phyloP scores from a whole-genome alignment of 2,113 vertebrate genomes.

The Collichthys lucidus region DNA sequence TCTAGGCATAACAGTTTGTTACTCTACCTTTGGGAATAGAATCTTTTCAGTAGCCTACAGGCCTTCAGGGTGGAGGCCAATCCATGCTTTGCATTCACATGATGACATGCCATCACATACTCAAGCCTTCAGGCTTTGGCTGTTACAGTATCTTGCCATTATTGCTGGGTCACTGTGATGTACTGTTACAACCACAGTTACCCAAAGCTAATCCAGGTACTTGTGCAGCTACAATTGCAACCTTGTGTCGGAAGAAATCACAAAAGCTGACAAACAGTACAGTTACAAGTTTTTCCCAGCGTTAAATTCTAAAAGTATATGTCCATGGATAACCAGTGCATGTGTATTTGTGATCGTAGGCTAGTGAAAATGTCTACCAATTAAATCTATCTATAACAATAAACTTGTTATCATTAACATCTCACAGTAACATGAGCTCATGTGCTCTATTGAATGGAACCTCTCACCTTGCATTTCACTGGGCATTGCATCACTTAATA shows the following conservation, averaged over 20 bases:
- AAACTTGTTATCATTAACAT: slow-evolving; percentile 26
- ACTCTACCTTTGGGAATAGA: not conserved
- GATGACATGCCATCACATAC: not conserved
- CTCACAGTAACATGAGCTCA: not conserved
- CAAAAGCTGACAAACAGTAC: not conserved
- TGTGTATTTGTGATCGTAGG: slow-evolving; percentile 20
- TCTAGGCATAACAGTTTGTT: not conserved
- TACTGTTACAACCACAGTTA: not conserved
- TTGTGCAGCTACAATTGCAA: not conserved
- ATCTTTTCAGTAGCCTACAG: not conserved
- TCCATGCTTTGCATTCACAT: not conserved
- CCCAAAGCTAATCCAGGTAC: slow-evolving; percentile 5
- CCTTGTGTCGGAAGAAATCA: not conserved
- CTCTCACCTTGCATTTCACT: not conserved
- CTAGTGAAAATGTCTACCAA: not conserved
- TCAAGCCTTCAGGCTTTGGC: slow-evolving; percentile 9
- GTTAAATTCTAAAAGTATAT: slow-evolving; percentile 17
- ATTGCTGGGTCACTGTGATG: slow-evolving; percentile 9
- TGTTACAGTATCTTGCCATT: not conserved
- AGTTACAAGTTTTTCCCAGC: not conserved
- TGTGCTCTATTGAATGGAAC: not conserved
- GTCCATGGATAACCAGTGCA: not conserved
- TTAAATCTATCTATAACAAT: not conserved
- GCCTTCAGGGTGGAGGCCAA: not conserved
- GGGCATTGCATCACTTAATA: not conserved